A percentile compares a stretch with the other conserved stretches of the same genome.
Evolutionary conservation across 2,888 invertebrate genomes (phyloP).

Genomic region (Nysson spinosus): DNA sequence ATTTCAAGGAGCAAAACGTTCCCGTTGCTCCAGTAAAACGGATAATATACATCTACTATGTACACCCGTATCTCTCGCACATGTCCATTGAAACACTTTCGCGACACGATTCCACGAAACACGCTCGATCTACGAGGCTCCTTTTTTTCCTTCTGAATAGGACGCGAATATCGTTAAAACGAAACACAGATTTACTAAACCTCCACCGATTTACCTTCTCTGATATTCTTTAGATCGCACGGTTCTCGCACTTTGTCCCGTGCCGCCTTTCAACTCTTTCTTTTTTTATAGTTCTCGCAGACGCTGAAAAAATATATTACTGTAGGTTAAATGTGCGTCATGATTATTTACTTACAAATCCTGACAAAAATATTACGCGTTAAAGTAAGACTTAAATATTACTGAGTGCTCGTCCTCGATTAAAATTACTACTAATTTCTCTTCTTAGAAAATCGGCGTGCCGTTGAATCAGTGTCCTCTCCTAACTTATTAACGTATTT

Average conservation of each 20-base stretch:
- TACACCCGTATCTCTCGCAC: slow-evolving; percentile 28
- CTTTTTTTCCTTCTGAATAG: not conserved
- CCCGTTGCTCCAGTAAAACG: slow-evolving; percentile 12
- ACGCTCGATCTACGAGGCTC: not conserved
- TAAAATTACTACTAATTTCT: no score
- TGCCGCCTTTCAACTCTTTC: not conserved
- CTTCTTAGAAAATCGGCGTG: no score
- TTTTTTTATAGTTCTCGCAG: not conserved
- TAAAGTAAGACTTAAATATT: no score
- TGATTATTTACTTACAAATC: no score
- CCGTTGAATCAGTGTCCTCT: no score
- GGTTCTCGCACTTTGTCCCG: not conserved
- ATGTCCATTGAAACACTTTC: slow-evolving; percentile 22
- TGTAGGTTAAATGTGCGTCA: no score
- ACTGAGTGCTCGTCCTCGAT: no score
- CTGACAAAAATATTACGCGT: no score
- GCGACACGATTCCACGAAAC: slow-evolving; percentile 26
- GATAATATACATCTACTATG: slow-evolving; percentile 42
- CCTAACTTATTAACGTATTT: no score
- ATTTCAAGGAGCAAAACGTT: slow-evolving; percentile 22
- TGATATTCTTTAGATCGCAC: not conserved
- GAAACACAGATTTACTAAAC: not conserved
- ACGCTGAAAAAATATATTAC: slow-evolving; percentile 4
- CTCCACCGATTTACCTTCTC: not conserved
- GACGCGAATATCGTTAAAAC: not conserved